Evolutionary conservation across 2,113 vertebrate species (phyloP).

Genomic region (Oreotrochilus melanogaster): DNA sequence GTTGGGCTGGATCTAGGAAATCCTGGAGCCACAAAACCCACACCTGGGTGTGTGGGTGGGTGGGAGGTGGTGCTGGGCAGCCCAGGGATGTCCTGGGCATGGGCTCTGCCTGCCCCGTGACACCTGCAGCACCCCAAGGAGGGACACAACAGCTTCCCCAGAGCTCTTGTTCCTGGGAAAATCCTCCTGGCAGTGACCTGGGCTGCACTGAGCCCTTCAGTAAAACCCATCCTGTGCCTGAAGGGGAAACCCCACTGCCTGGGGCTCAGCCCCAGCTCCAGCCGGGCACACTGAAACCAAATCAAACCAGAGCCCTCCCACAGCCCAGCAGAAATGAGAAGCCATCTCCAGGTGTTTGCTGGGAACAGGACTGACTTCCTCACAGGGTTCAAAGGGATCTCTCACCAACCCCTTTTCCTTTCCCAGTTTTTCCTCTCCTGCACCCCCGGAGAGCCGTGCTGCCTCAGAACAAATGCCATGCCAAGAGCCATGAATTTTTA

Average conservation of each 20-base stretch:
- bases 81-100: fast-evolving
- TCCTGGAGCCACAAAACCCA: neutral
- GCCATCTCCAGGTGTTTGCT: no score
- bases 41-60: no score
- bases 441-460: neutral
- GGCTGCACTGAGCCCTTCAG: neutral
- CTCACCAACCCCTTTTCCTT: neutral
- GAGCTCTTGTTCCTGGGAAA: neutral
- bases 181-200: no score
- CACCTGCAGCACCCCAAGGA: neutral
- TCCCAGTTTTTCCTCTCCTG: neutral
- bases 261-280: neutral
- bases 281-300: neutral
- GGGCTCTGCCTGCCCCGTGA: neutral
- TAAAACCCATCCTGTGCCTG: neutral
- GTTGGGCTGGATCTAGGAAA: fast-evolving
- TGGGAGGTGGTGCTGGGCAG: no score
- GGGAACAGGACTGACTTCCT: neutral
- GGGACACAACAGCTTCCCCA: neutral
- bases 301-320: neutral
- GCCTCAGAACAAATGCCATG: neutral
- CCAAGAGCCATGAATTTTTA: neutral
- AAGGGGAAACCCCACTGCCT: fast-evolving
- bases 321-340: neutral
- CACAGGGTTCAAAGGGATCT: neutral